Conservation (phyloP, 2,797 vertebrate genomes). For the Aldrovandia affinis region DNA sequence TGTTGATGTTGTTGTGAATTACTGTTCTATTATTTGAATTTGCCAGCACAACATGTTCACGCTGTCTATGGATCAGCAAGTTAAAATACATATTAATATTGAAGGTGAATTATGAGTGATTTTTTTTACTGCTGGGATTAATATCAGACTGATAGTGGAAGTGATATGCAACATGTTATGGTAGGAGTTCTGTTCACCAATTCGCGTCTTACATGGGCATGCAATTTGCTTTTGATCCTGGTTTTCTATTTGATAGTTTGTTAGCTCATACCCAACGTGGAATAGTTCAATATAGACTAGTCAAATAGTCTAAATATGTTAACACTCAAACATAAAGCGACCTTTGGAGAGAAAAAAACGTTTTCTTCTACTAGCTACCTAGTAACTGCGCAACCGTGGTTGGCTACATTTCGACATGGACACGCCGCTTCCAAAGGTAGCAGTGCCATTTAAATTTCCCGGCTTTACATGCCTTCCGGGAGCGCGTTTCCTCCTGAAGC, state of each 20-base stretch:
- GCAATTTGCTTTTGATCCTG: neutral
- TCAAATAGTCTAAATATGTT: too few relatives aligned
- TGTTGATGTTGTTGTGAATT: constrained; percentile 8
- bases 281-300: neutral
- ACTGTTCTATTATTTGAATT: constrained; percentile 12
- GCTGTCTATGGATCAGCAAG: neutral
- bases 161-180: neutral
- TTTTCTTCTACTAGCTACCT: too few relatives aligned
- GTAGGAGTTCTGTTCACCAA: neutral
- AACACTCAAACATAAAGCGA: too few relatives aligned
- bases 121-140: neutral
- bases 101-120: neutral
- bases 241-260: neutral
- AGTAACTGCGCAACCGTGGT: too few relatives aligned
- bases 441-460: constrained; percentile 61
- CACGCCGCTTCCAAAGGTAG: neutral
- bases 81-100: neutral
- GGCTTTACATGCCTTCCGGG: constrained; percentile 63
- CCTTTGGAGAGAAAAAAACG: too few relatives aligned
- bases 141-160: neutral
- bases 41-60: neutral
- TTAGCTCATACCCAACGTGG: neutral
- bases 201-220: neutral
- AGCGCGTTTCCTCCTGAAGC: constrained; percentile 61
- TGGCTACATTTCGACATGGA: neutral